Evolutionary conservation across 2,797 vertebrate genomes (phyloP).

Genomic region (Neopelma chrysocephalum): DNA sequence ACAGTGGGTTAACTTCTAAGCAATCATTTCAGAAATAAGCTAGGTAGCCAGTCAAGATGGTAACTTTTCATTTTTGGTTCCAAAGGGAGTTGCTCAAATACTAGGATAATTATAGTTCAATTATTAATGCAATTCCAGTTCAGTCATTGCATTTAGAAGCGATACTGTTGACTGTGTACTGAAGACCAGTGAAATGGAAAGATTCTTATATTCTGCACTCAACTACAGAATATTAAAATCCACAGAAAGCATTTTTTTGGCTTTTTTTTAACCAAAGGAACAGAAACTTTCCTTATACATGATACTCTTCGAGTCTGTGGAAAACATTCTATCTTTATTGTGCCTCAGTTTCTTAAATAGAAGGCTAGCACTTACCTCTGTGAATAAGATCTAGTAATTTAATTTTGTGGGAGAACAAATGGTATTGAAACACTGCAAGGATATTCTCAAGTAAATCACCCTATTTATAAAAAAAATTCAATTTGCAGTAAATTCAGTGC

Average conservation of each 20-base stretch:
- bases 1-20: neutral
- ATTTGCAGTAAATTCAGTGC: neutral
- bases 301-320: neutral
- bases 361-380: neutral
- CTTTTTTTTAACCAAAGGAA: neutral
- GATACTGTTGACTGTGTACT: neutral
- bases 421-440: neutral
- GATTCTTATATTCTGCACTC: neutral
- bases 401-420: rapidly evolving
- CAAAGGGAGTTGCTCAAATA: neutral
- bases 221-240: neutral
- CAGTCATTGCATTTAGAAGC: neutral
- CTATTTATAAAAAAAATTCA: neutral
- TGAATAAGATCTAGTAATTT: neutral
- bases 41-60: neutral
- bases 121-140: neutral
- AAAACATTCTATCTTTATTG: neutral
- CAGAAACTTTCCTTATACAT: neutral
- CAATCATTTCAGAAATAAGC: neutral
- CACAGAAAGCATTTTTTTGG: neutral
- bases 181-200: neutral
- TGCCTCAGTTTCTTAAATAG: neutral
- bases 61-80: neutral
- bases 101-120: neutral
- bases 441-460: neutral